phyloP scores from a whole-genome alignment of 2,888 invertebrate species.

The Lordiphosa fenestrarum region DNA sequence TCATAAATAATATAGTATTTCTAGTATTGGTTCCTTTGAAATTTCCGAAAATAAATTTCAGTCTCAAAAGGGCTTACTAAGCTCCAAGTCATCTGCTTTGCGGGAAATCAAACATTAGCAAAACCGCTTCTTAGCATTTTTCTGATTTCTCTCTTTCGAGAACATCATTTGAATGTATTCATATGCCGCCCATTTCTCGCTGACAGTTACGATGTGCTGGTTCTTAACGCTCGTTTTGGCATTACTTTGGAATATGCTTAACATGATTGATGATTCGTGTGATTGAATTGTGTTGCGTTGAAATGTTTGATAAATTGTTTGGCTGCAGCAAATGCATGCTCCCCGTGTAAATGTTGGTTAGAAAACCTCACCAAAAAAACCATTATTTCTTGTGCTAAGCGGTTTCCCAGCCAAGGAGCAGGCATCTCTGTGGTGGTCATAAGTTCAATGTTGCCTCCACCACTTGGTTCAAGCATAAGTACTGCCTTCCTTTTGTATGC shows the following conservation, averaged over 20 bases:
- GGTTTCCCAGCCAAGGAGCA: conserved; percentile 44
- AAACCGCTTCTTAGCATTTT: background rate
- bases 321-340: conserved; percentile 21
- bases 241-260: conserved; percentile 44
- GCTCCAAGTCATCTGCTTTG: too few relatives aligned
- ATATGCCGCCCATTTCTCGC: conserved; percentile 14
- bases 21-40: too few relatives aligned
- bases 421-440: conserved; percentile 46
- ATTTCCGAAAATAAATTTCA: too few relatives aligned
- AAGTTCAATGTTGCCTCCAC: conserved; percentile 38
- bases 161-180: conserved; percentile 9
- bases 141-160: conserved; percentile 9
- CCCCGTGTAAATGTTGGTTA: conserved; percentile 17
- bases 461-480: conserved; percentile 12
- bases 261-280: conserved; percentile 63
- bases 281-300: conserved; percentile 57
- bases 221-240: conserved; percentile 28
- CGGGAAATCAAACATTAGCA: too few relatives aligned
- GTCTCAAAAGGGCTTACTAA: too few relatives aligned
- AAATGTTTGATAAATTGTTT: conserved; percentile 58
- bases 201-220: conserved; percentile 25
- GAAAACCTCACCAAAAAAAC: conserved; percentile 5
- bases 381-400: conserved; percentile 37
- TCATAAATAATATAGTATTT: too few relatives aligned
- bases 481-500: conserved; percentile 35